phyloP scores from a whole-genome alignment of 2,888 invertebrate species.

The Protodeltote pygarga region DNA sequence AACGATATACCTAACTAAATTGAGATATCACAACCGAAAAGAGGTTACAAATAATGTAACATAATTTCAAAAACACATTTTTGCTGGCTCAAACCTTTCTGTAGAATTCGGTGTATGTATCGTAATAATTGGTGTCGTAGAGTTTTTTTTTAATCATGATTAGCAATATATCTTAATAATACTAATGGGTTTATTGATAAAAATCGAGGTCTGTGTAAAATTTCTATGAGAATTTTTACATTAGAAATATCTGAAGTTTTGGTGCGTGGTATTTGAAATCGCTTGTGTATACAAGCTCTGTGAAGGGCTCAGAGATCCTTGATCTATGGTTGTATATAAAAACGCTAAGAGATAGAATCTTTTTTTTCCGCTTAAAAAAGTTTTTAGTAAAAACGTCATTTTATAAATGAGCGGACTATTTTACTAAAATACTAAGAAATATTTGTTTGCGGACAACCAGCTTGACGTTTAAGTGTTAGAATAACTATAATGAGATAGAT shows the following conservation, averaged over 20 bases:
- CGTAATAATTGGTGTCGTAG: constrained; percentile 53
- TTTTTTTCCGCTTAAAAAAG: neutral
- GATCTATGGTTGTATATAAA: too few species aligned
- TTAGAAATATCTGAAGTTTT: too few species aligned
- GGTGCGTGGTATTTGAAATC: too few species aligned
- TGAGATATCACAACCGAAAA: too few species aligned
- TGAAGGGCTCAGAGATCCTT: too few species aligned
- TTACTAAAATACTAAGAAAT: too few species aligned
- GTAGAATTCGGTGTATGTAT: constrained; percentile 57
- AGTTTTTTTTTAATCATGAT: constrained; percentile 46
- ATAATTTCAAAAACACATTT: neutral
- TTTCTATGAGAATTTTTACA: constrained; percentile 29
- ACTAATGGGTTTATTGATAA: constrained; percentile 61
- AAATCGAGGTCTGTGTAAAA: constrained; percentile 49
- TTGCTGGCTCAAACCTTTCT: constrained; percentile 51
- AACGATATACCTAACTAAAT: too few species aligned
- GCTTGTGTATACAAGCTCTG: neutral
- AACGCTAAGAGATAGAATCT: too few species aligned
- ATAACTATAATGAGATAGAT: constrained; percentile 2
- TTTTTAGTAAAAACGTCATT: constrained; percentile 28
- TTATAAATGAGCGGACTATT: constrained; percentile 36
- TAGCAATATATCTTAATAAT: constrained; percentile 73
- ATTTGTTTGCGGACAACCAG: too few species aligned
- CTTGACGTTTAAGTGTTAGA: too few species aligned
- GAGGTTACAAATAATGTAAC: neutral